A percentile compares a stretch with the other conserved stretches of the same genome.
phyloP scores from a whole-genome alignment of 2,113 vertebrate species.

The Mystacornis crossleyi region DNA sequence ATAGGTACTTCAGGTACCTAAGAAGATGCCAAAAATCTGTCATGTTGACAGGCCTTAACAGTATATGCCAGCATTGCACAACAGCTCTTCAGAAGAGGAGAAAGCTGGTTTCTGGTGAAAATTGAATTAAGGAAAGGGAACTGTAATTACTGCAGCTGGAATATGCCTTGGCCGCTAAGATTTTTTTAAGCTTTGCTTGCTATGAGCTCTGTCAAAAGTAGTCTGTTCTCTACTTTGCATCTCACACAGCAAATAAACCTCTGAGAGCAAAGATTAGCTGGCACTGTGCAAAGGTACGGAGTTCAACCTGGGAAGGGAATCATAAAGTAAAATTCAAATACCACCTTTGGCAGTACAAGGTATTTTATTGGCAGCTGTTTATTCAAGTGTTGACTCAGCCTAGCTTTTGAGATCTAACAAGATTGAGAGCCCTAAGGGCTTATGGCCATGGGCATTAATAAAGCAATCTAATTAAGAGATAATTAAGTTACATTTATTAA shows the following conservation, averaged over 20 bases:
- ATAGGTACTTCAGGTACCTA: background rate
- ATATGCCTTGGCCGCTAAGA: background rate
- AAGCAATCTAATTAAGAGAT: constrained; percentile 45
- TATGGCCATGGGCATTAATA: constrained; percentile 36
- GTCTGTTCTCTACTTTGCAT: background rate
- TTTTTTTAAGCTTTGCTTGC: background rate
- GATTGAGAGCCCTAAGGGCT: background rate
- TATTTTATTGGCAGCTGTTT: constrained; percentile 13
- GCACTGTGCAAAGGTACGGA: background rate
- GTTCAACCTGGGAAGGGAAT: background rate
- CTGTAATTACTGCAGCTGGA: background rate
- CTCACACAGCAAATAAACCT: background rate
- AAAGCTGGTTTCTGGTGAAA: background rate
- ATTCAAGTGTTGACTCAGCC: constrained; percentile 39
- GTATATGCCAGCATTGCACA: background rate
- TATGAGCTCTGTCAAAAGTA: background rate
- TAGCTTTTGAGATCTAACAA: constrained; percentile 27
- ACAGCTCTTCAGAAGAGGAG: background rate
- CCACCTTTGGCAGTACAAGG: background rate
- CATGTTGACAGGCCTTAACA: background rate
- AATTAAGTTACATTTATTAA: constrained; percentile 64
- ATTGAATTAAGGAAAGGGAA: background rate
- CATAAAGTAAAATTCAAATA: background rate
- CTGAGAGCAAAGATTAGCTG: background rate
- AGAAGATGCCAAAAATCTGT: background rate